Base-by-base conservation (phyloP, 2,888 invertebrate species). In the Eupithecia subfuscata region DNA sequence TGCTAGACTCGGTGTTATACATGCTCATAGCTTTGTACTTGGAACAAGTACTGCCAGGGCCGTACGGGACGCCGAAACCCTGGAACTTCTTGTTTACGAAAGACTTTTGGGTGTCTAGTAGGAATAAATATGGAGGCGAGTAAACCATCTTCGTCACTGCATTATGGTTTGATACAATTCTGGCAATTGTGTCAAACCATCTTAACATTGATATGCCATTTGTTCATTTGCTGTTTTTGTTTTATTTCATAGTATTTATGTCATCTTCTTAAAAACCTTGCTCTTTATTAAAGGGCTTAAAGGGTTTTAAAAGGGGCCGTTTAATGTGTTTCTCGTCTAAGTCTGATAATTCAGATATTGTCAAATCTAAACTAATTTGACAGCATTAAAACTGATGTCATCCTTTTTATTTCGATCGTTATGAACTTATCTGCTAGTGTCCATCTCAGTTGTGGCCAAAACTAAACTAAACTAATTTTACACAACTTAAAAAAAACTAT, bases 1-100 rank as follows among this genome's bases (percentile, higher is more conserved):
- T 96, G n/a, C 78, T 97, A 1, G 97, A 97, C 86, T 92, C 95
- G 12, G 72, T 97, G 0, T 70, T 98, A 0, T 98, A 98, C 85
- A 95, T 97, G 88, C 75, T 97, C 4, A 89, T 98, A 56, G 97
- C 98, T 0, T 92, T 98, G 81, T 99, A 99, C 87, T 91, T 98
- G 43, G 98, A 99, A 89, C 97, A 97, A 81, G 96, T 99, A 14
- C 95, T 96, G 78, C 99, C 99, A 0, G 98, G 98, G 14, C 97
- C 97, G 18, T 98, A 96, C 88, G 98, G 98, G 6, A 96, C 98
- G 0, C 97, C 97, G 0, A 96, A 96, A 78, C 96, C 96, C 40
- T 98, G 98, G 96, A 96, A 98, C 86, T 99, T 98, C 86, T 96
- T 96, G 0, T 95, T 98, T 70, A 95, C 95, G 63, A 88, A 90